Conservation (phyloP, 2,888 invertebrate species). For the Drosophila peninsularis region DNA sequence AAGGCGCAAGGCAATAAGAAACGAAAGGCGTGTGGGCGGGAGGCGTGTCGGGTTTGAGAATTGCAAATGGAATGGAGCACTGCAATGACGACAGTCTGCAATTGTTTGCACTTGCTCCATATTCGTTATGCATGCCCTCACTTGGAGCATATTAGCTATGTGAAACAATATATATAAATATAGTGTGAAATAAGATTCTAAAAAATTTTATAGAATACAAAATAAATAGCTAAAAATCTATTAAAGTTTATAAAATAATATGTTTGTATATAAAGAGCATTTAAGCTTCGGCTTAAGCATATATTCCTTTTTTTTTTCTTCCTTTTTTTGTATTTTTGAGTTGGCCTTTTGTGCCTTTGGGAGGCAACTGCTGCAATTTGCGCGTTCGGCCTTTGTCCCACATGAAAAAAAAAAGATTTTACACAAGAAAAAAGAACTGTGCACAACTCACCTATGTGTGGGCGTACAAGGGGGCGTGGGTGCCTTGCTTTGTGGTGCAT, state of each 20-base stretch:
- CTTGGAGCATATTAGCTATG: background rate
- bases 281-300: background rate
- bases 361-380: slow-evolving; percentile 56
- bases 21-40: slow-evolving; percentile 1
- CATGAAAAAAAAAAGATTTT: slow-evolving; percentile 10
- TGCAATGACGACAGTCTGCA: slow-evolving; percentile 41
- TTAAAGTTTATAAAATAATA: background rate
- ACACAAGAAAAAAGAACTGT: slow-evolving; percentile 15
- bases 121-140: slow-evolving; percentile 18
- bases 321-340: slow-evolving; percentile 1
- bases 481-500: slow-evolving; percentile 35
- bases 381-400: slow-evolving; percentile 47
- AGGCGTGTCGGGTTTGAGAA: slow-evolving; percentile 14
- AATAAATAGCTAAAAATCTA: background rate
- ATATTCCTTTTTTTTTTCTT: background rate
- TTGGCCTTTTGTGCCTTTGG: slow-evolving; percentile 41
- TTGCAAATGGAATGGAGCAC: slow-evolving; percentile 16
- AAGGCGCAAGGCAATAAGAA: slow-evolving; percentile 34
- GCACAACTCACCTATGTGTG: slow-evolving; percentile 27
- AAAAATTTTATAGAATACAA: background rate
- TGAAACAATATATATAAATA: background rate
- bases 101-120: slow-evolving; percentile 66
- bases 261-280: slow-evolving; percentile 4
- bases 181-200: background rate
- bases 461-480: background rate